Conservation (phyloP, 2,797 vertebrate genomes). For the Catharus ustulatus region DNA sequence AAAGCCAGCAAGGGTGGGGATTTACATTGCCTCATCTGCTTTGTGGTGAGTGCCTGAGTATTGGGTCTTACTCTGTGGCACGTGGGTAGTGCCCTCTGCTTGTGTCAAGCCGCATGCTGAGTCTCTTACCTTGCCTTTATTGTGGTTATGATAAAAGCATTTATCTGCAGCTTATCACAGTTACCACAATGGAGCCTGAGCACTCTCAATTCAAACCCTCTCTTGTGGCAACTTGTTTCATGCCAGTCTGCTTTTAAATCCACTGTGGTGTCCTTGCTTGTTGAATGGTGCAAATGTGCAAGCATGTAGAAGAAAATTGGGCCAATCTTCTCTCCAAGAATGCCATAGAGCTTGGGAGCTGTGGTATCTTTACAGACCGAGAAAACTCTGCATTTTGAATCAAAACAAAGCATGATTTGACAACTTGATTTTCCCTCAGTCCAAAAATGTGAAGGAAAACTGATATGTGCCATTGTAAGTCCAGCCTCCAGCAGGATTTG, state of each 20-base stretch:
- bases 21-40: slow-evolving; percentile 23
- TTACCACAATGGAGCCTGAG: neutral
- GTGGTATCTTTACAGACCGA: neutral
- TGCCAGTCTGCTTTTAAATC: slow-evolving; percentile 5
- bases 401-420: neutral
- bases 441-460: neutral
- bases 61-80: neutral
- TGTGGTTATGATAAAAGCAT: neutral
- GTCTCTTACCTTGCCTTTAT: slow-evolving; percentile 5
- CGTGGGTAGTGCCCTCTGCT: neutral
- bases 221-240: slow-evolving; percentile 16
- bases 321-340: neutral
- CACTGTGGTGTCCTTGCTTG: neutral
- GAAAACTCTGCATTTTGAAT: neutral
- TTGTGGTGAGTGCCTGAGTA: neutral
- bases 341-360: neutral
- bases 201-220: neutral
- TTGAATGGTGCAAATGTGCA: neutral
- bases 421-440: neutral
- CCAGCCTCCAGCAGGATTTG: neutral
- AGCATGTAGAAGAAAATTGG: neutral
- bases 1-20: slow-evolving; percentile 10
- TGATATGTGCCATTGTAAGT: neutral
- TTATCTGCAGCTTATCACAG: slow-evolving; percentile 29
- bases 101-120: neutral